Base-by-base conservation (phyloP, 2,113 vertebrate genomes). In the Cnemophilus loriae region DNA sequence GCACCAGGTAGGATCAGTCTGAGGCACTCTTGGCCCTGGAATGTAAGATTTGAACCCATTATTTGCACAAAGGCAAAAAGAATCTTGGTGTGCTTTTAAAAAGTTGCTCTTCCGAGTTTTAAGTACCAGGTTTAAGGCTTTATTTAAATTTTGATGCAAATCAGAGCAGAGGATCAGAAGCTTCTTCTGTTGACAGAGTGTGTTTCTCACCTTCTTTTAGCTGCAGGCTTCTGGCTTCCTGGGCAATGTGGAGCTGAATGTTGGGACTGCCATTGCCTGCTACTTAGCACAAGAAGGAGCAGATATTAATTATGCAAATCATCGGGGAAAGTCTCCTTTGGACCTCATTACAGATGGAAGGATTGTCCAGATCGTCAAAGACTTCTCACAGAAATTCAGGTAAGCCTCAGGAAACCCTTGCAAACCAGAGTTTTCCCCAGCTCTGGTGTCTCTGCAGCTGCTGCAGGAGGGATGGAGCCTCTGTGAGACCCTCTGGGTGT, bases 331-430 rank as follows among this genome's bases (percentile, higher is more conserved):
- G 95, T 98, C 98, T 95, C 99, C 99, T 4, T 92, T 99, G 89
- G 99, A 99, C 96, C 97, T 99, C 84, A 98, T 99, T 44, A 94
- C 98, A 1, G 99, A 99, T 49, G 98, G 98, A 64, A 95, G 96
- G 24, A 94, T 98, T 75, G 71, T 98, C 65, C 99, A 99, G 95
- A 97, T 99, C 9, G 95, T 99, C 96, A 99, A 99, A 95, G 98
- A 97, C 98, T 99, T 99, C 55, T 98, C 99, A 15, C 99, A 99
- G 95, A 99, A 99, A 94, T 98, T 99, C 98, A 98, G 99, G 99
- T 99, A 97, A 63, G 37, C 44, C 42, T 53, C 46, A 17, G 35
- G 24, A 3, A 8, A 13, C 3, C 33, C 21, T 21, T 55, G 27
- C 22, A 52, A 18, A 21, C 1, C 24, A 11, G 56, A 21, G 16